Evolutionary conservation across 1,140 invertebrate species (phyloP).

Genomic region (Diprion similis): DNA sequence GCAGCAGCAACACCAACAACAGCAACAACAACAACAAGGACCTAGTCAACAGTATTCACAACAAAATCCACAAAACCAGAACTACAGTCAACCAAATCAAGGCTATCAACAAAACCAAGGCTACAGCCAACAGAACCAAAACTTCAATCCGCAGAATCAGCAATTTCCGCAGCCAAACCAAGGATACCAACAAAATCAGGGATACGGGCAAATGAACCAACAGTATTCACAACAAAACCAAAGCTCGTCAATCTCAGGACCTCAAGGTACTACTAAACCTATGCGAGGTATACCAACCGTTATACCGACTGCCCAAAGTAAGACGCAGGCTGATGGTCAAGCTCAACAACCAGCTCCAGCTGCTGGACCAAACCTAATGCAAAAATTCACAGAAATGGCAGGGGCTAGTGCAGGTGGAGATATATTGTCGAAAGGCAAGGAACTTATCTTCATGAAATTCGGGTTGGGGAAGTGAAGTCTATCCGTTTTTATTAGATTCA

Average conservation of each 20-base stretch:
- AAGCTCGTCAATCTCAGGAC: constrained; percentile 31
- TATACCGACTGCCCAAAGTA: constrained; percentile 63
- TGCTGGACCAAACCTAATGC: constrained; percentile 76
- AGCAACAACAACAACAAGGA: constrained; percentile 36
- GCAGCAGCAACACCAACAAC: constrained; percentile 41
- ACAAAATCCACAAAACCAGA: constrained; percentile 38
- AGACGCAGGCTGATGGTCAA: constrained; percentile 54
- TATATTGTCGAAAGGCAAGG: constrained; percentile 88
- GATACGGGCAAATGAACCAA: constrained; percentile 16
- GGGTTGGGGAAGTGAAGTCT: constrained; percentile 71
- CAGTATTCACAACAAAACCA: constrained; percentile 51
- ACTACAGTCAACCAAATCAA: constrained; percentile 10
- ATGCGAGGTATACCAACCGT: constrained; percentile 68
- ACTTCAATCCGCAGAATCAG: constrained; percentile 20
- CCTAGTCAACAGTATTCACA: constrained; percentile 36
- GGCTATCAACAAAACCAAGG: constrained; percentile 34
- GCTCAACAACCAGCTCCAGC: constrained; percentile 54
- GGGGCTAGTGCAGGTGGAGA: constrained; percentile 79
- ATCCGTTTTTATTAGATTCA: neutral
- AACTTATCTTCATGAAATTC: constrained; percentile 91
- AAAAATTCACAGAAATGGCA: constrained; percentile 80
- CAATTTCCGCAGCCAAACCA: constrained; percentile 16
- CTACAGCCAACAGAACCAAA: constrained; percentile 12
- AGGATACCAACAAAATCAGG: constrained; percentile 21
- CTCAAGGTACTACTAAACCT: constrained; percentile 48